Base-by-base conservation (phyloP, 1,140 invertebrate species). In the Drosophila sulfurigaster region DNA sequence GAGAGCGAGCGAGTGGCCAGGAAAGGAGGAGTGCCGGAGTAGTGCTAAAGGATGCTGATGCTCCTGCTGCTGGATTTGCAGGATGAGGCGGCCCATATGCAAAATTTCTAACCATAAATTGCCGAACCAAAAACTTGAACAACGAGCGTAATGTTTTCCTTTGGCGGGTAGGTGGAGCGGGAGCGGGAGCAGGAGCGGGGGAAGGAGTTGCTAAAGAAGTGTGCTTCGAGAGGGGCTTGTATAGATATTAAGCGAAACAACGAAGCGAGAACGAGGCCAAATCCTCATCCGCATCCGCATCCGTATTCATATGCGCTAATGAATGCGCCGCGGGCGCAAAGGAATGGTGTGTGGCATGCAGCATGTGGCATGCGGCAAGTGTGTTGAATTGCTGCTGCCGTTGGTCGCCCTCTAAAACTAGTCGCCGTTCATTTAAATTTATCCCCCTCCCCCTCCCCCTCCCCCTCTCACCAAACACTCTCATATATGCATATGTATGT, bases 41-140 rank as follows among this genome's bases (percentile, higher is more conserved):
- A 43, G 35, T 38, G 30, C 30, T 32, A 7, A 32, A 32, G 30
- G 30, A 32, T 38, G 6, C 20, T 25, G 20, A 25, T 25, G 20
- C 20, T 25, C 20, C 20, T 25, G 20, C 20, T 25, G 20, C 20
- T 3, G 20, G 20, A 25, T 25, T 52, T 57, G 57, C 38, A 56
- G 46, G 41, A 20, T 63, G 72, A 68, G 71, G 46, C 60, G 45
- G 16, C 16, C 67, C 83, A 83, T 83, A 83, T 88, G 83, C 59
- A 65, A 80, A 83, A 78, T 89, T 77, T 65, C 83, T 89, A 88
- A 81, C 85, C 85, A 89, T 88, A 88, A 88, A 89, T 88, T 89
- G 67, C 74, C 81, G 64, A 88, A 73, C 69, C 76, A 82, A 82
- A 82, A 87, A 77, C 79, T 87, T 79, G 51, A 79, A 79, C 79